phyloP scores from a whole-genome alignment of 2,888 invertebrate species.

The Stegana nigrithorax region DNA sequence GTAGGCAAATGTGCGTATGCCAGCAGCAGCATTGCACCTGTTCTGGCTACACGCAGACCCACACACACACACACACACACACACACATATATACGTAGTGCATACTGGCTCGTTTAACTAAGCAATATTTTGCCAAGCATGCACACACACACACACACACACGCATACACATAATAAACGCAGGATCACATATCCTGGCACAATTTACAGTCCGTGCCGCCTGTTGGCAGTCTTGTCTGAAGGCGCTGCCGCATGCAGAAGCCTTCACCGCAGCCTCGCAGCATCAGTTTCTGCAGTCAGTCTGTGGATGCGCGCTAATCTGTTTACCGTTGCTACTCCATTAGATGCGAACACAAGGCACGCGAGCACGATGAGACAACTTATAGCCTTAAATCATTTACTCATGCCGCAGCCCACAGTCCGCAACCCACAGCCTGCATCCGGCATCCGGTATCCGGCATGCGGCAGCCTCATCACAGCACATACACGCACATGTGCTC shows the following conservation, averaged over 20 bases:
- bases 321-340: background rate
- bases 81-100: background rate
- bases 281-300: background rate
- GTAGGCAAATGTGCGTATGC: background rate
- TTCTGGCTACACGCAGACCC: background rate
- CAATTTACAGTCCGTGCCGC: too few species aligned
- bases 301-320: background rate
- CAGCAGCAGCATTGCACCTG: background rate
- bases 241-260: background rate
- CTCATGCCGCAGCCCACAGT: background rate
- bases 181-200: background rate
- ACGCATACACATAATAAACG: background rate
- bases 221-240: too few species aligned
- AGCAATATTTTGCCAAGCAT: background rate
- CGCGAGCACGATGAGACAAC: background rate
- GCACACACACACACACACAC: background rate
- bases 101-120: too few species aligned
- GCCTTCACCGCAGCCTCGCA: background rate
- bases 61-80: background rate
- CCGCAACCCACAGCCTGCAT: background rate
- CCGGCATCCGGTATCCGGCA: background rate
- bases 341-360: conserved; percentile 1
- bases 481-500: too few species aligned
- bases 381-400: background rate
- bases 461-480: too few species aligned